These are phyloP conservation scores for Heliconius aoede DNA, from an alignment of 2,888 invertebrate species.

Conservation along the genomic window DNA sequence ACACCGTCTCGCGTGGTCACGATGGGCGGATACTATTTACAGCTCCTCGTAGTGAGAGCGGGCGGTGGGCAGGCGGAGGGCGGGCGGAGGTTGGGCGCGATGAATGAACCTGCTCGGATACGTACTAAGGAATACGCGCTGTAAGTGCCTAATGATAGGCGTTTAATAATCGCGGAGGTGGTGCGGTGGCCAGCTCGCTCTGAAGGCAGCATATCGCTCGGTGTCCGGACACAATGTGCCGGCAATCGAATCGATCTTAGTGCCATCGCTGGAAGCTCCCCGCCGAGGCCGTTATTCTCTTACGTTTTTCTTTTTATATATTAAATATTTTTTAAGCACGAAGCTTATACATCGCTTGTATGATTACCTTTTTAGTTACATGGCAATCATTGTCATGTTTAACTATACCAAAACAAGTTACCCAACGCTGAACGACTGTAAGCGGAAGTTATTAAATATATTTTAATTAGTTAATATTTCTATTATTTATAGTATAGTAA, in stretches of 20 bases:
- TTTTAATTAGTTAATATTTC: not conserved
- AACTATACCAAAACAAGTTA: constrained; percentile 17
- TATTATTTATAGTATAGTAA: not conserved
- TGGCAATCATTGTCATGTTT: constrained; percentile 29
- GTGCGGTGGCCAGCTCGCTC: constrained; percentile 74
- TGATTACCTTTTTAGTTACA: constrained; percentile 17
- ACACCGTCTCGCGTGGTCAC: constrained; percentile 64
- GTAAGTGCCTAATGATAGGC: constrained; percentile 73
- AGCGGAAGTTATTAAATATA: constrained; percentile 14
- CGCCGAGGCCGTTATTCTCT: constrained; percentile 58
- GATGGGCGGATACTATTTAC: constrained; percentile 74
- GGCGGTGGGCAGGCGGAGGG: constrained; percentile 56
- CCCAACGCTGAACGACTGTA: not conserved
- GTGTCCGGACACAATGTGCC: constrained; percentile 68
- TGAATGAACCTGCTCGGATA: constrained; percentile 76
- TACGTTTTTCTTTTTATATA: constrained; percentile 57
- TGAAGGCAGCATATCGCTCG: constrained; percentile 78
- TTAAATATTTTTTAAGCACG: constrained; percentile 42
- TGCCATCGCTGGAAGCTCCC: constrained; percentile 57
- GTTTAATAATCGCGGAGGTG: constrained; percentile 77
- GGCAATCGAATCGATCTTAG: constrained; percentile 46
- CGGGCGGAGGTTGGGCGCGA: constrained; percentile 66
- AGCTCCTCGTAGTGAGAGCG: constrained; percentile 68
- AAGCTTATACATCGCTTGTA: constrained; percentile 13
- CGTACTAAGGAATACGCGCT: constrained; percentile 81